Base-by-base conservation (phyloP, 2,888 invertebrate species). In the Endomychus coccineus region DNA sequence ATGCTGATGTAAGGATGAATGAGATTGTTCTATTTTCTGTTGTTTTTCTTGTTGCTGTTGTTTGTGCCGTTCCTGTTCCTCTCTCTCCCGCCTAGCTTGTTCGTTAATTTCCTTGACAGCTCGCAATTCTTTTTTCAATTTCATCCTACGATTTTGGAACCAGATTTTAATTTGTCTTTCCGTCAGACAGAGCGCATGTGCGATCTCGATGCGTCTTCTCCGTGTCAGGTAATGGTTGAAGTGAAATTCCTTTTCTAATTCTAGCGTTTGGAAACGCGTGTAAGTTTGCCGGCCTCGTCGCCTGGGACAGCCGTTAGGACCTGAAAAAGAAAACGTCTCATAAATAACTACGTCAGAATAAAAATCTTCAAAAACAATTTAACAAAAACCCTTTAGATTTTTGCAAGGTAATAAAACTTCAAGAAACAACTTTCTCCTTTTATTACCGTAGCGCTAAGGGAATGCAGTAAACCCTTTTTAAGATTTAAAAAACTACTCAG, bases 241-340 rank as follows among this genome's bases (percentile, higher is more conserved):
- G 66, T 95, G 91, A 73, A 96, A 96, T 75, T 96, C 96, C 71
- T 95, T 95, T 70, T 96, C 96, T 69, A 96, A 77, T 67, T 96
- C 95, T 70, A 95, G 74, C 14, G 96, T 96, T 71, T 97, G 96
- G 78, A 95, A 94, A 60, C 95, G 84, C 49, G 95, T 96, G 77
- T 96, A 96, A 11, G 96, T 96, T 73, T 96, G 95, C 54, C 96
- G 77, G 43, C 95, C 95, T 59, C 95, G 79, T 65, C 92, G 82
- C 61, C 92, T 77, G 46, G 92, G 91, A 66, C 91, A 92, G 43
- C 91, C 91, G 65, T 94, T 95, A 38, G 95, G 94, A 68, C 94
- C 94, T 91, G 82, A 54, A 78, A 78, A 63, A 53, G 54, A 49
- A 50, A 53, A 12, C 17, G 16, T 15, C 28, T 37, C 27, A 32